Evolutionary conservation across 2,797 vertebrate species (phyloP).

Genomic region (Corythornis leucogaster): DNA sequence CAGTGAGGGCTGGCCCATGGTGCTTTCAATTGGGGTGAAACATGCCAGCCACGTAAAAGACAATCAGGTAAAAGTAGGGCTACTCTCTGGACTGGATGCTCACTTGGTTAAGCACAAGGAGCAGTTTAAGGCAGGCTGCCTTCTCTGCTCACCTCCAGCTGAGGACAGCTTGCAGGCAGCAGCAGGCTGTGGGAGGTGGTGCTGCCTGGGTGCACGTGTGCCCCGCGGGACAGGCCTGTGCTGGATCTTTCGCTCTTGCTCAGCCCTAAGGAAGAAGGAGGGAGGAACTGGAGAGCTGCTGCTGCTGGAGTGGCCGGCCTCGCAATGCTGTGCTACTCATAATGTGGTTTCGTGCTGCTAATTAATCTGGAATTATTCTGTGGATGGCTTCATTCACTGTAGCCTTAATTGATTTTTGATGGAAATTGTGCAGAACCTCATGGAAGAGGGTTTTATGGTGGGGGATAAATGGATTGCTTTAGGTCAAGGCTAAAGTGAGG

Average conservation of each 20-base stretch:
- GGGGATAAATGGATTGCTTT: neutral
- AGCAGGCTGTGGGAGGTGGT: accelerated
- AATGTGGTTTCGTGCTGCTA: neutral
- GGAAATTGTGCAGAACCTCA: neutral
- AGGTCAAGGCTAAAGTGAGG: neutral
- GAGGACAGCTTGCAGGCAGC: accelerated
- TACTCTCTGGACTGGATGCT: neutral
- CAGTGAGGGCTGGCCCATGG: accelerated
- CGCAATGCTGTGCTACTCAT: accelerated
- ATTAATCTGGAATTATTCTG: neutral
- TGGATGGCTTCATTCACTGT: neutral
- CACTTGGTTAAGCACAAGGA: neutral
- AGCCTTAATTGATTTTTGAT: neutral
- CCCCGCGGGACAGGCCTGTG: neutral
- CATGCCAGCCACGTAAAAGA: accelerated
- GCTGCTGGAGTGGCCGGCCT: neutral
- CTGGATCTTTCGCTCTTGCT: neutral
- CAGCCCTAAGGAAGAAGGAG: neutral
- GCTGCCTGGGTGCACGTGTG: accelerated
- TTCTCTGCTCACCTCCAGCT: accelerated
- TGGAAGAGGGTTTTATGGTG: neutral
- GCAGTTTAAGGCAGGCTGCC: neutral
- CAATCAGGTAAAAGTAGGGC: accelerated
- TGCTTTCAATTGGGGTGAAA: neutral
- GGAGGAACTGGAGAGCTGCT: neutral